A percentile compares a stretch with the other conserved stretches of the same genome.
Conservation (phyloP, 2,888 invertebrate species). For the Drosophila seclusa region DNA sequence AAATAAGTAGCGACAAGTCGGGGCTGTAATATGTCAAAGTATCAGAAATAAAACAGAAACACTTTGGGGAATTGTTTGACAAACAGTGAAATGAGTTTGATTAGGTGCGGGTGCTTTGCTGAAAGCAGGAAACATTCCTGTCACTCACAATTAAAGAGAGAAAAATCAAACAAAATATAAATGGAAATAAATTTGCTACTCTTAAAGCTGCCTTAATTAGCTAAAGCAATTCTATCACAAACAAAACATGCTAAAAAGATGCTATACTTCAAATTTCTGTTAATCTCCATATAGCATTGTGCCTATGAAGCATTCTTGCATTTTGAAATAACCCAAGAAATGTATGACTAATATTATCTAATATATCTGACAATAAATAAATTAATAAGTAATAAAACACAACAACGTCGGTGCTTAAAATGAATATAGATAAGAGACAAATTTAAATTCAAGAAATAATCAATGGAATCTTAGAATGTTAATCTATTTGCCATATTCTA, state of each 20-base stretch:
- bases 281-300: neutral
- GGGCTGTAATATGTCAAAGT: constrained; percentile 47
- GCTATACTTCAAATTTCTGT: neutral
- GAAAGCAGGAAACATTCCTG: neutral
- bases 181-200: constrained; percentile 4
- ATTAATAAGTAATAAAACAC: neutral
- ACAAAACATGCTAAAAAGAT: neutral
- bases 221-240: neutral
- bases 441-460: neutral
- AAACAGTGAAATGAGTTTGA: constrained; percentile 34
- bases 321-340: neutral
- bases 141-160: neutral
- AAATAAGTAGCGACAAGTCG: constrained; percentile 39
- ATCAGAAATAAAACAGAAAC: constrained; percentile 26
- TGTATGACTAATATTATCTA: neutral
- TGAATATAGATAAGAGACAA: neutral
- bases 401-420: neutral
- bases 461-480: neutral
- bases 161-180: constrained; percentile 11
- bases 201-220: neutral
- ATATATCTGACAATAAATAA: neutral
- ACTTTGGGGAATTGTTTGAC: constrained; percentile 35
- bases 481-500: neutral
- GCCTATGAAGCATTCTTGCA: neutral
- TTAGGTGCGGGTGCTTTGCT: constrained; percentile 7